Percentiles rank a stretch among this genome's conserved stretches.
These are phyloP conservation scores for Notothenia coriiceps DNA, from an alignment of 2,113 vertebrate species.

Conservation along the genomic window DNA sequence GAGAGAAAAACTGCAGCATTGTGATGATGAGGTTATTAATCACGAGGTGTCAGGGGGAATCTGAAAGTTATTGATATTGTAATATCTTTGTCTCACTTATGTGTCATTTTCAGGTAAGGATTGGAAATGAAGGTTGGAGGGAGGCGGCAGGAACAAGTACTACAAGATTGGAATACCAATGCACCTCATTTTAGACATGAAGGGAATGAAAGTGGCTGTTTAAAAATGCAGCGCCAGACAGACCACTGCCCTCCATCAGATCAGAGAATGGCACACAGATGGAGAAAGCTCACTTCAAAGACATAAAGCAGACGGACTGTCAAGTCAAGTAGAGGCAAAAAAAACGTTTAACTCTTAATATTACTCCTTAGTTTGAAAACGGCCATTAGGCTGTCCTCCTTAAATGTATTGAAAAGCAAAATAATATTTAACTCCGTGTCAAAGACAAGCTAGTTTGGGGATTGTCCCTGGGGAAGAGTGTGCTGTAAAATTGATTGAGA, in stretches of 20 bases:
- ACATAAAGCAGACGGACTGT: background rate
- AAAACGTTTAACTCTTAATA: constrained; percentile 17
- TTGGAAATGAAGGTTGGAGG: constrained; percentile 2
- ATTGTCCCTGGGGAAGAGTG: constrained; percentile 23
- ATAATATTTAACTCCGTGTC: constrained; percentile 8
- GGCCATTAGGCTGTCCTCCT: constrained; percentile 6
- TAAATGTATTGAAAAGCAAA: constrained; percentile 25
- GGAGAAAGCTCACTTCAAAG: constrained; percentile 47
- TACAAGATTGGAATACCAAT: constrained; percentile 65
- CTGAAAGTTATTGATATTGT: background rate
- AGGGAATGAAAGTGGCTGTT: constrained; percentile 55
- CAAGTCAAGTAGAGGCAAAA: constrained; percentile 1
- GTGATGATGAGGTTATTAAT: background rate
- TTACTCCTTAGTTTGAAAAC: background rate
- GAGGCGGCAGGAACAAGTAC: constrained; percentile 15
- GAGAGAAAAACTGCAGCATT: background rate
- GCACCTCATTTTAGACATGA: constrained; percentile 46
- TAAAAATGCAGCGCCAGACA: constrained; percentile 55
- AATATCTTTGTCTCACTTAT: background rate
- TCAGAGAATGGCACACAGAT: constrained; percentile 25
- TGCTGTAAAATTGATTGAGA: constrained; percentile 66
- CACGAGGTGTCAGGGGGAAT: background rate
- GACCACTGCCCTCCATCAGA: constrained; percentile 29
- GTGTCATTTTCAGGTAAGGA: constrained; percentile 34
- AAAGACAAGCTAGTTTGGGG: constrained; percentile 43